Percentiles rank a stretch among this genome's conserved stretches.
Evolutionary conservation across 2,797 vertebrate genomes (phyloP).

Genomic region (Parauchenoglanis punctatus): DNA sequence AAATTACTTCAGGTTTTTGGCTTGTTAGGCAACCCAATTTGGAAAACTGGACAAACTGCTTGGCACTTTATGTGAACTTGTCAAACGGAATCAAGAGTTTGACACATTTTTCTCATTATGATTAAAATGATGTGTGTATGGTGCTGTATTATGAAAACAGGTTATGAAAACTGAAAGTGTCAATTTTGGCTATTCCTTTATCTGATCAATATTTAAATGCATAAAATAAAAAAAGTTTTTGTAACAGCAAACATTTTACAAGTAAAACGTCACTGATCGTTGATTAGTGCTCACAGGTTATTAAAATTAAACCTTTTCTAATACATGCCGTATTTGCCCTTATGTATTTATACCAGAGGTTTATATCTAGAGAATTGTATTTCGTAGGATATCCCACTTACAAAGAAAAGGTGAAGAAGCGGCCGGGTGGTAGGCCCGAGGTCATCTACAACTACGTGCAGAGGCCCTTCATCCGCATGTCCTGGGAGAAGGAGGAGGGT

Average conservation of each 20-base stretch:
- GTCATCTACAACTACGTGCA: slow-evolving; percentile 99
- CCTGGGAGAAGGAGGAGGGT: slow-evolving; percentile 97
- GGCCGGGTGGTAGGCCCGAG: slow-evolving; percentile 91
- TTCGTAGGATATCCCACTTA: slow-evolving; percentile 92
- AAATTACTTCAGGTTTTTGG: background rate
- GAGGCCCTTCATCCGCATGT: slow-evolving; percentile 96
- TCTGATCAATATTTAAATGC: background rate
- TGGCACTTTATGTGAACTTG: background rate
- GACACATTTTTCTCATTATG: background rate
- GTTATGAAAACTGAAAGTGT: background rate
- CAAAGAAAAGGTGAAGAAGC: slow-evolving; percentile 97
- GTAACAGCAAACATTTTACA: background rate
- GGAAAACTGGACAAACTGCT: background rate
- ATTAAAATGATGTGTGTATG: background rate
- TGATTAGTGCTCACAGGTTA: background rate
- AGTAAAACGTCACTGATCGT: background rate
- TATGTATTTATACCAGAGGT: background rate
- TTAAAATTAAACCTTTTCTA: background rate
- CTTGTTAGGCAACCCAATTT: background rate
- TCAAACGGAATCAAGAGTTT: background rate
- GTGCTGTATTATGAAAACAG: background rate
- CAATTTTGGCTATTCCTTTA: background rate
- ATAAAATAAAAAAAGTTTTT: background rate
- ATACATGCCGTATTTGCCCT: background rate
- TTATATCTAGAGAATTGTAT: background rate